Conservation (phyloP, 2,113 vertebrate species). For the Mesoclemmys tuberculata region DNA sequence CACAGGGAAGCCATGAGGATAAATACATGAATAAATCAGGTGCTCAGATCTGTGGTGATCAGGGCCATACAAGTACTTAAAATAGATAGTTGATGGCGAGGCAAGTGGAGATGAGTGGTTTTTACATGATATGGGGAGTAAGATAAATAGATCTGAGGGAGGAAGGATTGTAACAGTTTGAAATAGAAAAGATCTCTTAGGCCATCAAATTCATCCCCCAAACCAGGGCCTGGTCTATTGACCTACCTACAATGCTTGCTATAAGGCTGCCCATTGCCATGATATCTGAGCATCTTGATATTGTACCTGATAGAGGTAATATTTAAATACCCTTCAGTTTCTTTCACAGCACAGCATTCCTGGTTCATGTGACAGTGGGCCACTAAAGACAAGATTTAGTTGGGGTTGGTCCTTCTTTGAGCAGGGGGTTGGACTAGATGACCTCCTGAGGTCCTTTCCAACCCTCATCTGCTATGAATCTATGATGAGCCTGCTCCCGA, state of each 20-base stretch:
- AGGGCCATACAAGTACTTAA: background rate
- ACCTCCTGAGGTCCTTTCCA: too few relatives aligned
- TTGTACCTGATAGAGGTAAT: background rate
- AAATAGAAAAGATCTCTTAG: background rate
- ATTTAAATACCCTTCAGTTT: background rate
- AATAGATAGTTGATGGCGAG: background rate
- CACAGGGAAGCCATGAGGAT: fast-evolving
- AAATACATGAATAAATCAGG: background rate
- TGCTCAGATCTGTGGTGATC: background rate
- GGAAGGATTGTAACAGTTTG: background rate
- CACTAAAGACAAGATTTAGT: background rate
- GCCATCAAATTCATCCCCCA: background rate
- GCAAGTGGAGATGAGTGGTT: background rate
- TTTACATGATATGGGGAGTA: background rate
- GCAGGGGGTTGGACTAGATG: too few relatives aligned
- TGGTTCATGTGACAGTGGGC: background rate
- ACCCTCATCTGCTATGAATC: too few relatives aligned
- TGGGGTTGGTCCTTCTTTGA: too few relatives aligned
- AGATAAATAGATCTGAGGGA: background rate
- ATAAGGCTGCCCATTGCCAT: background rate
- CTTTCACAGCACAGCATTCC: background rate
- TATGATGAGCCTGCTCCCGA: background rate
- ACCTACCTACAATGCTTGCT: background rate
- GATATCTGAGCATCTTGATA: background rate
- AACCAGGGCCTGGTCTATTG: background rate